These are phyloP conservation scores for Gymnobelideus leadbeateri DNA, from an alignment of 2,113 vertebrate species.

Conservation along the genomic window DNA sequence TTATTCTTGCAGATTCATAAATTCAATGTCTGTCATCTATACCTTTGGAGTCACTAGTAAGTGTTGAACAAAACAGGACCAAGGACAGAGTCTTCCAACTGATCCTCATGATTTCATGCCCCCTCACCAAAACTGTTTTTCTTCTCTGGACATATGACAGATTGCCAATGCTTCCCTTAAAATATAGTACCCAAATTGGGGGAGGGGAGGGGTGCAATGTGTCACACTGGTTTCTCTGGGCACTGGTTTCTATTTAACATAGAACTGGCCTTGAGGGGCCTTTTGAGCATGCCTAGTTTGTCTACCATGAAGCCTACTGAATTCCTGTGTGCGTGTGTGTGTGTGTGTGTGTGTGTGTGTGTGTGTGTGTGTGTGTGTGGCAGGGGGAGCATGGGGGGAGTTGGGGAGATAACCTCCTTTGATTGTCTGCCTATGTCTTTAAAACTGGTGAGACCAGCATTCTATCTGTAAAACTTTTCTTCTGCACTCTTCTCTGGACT, in stretches of 20 bases:
- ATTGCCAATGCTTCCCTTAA: not conserved
- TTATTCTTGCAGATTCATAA: not conserved
- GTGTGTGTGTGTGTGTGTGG: no score
- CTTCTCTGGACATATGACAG: not conserved
- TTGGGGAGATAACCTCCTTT: not conserved
- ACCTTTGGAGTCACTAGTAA: not conserved
- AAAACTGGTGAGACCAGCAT: not conserved
- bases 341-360: no score
- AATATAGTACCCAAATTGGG: not conserved
- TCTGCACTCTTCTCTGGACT: not conserved
- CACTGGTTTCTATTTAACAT: not conserved
- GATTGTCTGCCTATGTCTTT: not conserved
- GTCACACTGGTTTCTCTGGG: not conserved
- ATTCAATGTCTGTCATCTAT: not conserved
- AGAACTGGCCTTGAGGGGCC: not conserved
- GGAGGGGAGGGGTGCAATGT: not conserved
- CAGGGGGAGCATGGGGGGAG: no score
- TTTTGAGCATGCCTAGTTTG: not conserved
- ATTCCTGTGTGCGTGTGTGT: not conserved
- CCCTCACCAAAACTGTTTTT: not conserved
- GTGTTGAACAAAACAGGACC: not conserved
- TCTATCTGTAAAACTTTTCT: not conserved
- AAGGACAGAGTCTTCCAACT: not conserved
- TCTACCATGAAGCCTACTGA: not conserved
- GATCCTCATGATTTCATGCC: not conserved